phyloP scores from a whole-genome alignment of 2,888 invertebrate genomes.

The Spisula solida region DNA sequence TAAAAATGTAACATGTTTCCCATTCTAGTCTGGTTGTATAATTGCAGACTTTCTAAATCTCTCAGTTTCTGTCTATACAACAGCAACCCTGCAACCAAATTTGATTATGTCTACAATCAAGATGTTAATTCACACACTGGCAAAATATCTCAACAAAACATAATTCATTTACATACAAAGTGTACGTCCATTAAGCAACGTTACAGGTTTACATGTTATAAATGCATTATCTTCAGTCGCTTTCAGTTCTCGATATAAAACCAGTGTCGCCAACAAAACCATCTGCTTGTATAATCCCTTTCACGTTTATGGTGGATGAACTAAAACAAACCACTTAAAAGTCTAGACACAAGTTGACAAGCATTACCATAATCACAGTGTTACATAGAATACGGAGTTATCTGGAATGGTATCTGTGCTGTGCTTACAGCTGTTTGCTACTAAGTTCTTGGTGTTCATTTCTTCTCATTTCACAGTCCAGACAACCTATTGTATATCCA shows the following conservation, averaged over 20 bases:
- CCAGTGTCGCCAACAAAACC: neutral
- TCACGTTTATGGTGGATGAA: neutral
- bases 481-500: neutral
- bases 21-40: no score
- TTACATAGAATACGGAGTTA: neutral
- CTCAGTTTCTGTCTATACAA: no score
- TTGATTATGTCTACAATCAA: no score
- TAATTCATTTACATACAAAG: no score
- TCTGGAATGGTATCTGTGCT: neutral
- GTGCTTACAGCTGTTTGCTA: neutral
- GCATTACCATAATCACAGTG: neutral
- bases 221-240: neutral
- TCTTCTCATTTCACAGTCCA: constrained; percentile 10
- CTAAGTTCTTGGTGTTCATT: neutral
- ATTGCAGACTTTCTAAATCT: no score
- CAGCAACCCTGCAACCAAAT: no score
- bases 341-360: constrained; percentile 8
- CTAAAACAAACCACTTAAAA: constrained; percentile 12
- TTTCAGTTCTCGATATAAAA: neutral
- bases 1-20: no score
- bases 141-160: no score
- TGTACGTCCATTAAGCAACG: no score
- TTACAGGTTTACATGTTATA: neutral
- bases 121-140: no score
- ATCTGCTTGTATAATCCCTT: neutral